phyloP scores from a whole-genome alignment of 2,888 invertebrate species.

The Dolichomitus sp. region DNA sequence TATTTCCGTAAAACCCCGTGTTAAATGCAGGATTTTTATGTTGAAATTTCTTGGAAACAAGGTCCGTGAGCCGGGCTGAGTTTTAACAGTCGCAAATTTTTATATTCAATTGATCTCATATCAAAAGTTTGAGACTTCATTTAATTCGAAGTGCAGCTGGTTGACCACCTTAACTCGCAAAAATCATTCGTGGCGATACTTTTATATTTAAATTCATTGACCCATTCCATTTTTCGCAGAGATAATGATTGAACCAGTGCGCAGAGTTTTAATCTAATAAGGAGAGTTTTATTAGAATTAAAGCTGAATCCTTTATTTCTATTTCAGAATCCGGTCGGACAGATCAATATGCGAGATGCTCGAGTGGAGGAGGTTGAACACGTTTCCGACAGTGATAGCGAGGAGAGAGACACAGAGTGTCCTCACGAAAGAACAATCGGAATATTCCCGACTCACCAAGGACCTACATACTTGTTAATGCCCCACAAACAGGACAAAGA shows the following conservation, averaged over 20 bases:
- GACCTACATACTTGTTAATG: constrained; percentile 97
- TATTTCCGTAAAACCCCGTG: too few relatives aligned
- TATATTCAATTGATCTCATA: too few relatives aligned
- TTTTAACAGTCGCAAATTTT: too few relatives aligned
- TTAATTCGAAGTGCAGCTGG: too few relatives aligned
- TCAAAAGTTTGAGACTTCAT: too few relatives aligned
- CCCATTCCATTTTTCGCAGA: background rate
- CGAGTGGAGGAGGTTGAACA: constrained; percentile 98
- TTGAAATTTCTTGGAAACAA: too few relatives aligned
- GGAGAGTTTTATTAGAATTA: background rate
- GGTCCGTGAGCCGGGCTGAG: too few relatives aligned
- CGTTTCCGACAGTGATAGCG: constrained; percentile 96
- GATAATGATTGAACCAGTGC: background rate
- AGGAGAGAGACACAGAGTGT: constrained; percentile 92
- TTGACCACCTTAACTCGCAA: too few relatives aligned
- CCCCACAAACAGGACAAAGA: constrained; percentile 98
- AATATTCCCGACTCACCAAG: constrained; percentile 97
- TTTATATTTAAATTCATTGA: background rate
- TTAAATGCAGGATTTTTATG: too few relatives aligned
- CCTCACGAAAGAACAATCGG: constrained; percentile 95
- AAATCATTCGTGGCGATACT: background rate
- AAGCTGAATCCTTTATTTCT: constrained; percentile 33
- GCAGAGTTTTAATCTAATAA: background rate
- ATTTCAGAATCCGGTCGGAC: constrained; percentile 95
- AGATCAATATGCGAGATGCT: constrained; percentile 98